Evolutionary conservation across 2,888 invertebrate species (phyloP).

Genomic region (Hemistola chrysoprasaria): DNA sequence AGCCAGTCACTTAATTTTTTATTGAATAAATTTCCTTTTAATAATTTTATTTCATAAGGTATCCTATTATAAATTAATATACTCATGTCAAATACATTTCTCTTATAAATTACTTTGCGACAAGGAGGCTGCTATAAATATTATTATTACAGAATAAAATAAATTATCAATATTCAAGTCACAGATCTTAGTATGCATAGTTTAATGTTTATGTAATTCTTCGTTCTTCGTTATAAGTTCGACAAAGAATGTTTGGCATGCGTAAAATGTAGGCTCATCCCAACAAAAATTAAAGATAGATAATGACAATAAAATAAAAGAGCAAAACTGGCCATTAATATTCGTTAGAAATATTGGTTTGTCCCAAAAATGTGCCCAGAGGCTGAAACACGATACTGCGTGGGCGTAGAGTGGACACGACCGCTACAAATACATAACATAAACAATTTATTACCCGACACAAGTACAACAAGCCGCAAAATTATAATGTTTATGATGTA

Average conservation of each 20-base stretch:
- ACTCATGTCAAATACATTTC: too few relatives aligned
- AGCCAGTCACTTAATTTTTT: too few relatives aligned
- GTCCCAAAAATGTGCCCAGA: conserved; percentile 78
- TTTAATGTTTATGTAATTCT: too few relatives aligned
- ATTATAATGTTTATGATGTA: conserved; percentile 57
- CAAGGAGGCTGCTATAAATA: too few relatives aligned
- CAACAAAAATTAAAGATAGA: conserved; percentile 59
- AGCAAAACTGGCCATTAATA: conserved; percentile 76
- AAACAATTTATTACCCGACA: conserved; percentile 45
- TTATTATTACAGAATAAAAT: too few relatives aligned
- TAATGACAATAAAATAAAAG: conserved; percentile 64
- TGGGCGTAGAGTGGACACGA: conserved; percentile 72
- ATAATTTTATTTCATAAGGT: too few relatives aligned
- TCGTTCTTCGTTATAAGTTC: too few relatives aligned
- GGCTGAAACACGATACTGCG: conserved; percentile 73
- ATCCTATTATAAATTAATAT: too few relatives aligned
- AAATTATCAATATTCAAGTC: too few relatives aligned
- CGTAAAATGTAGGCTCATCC: conserved; percentile 61
- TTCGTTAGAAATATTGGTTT: conserved; percentile 81
- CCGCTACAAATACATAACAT: conserved; percentile 51
- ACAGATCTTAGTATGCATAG: too few relatives aligned
- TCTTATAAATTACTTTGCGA: too few relatives aligned
- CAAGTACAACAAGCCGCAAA: conserved; percentile 50
- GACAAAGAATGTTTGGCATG: conserved; percentile 49
- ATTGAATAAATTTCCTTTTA: too few relatives aligned